Base-by-base conservation (phyloP, 2,797 vertebrate species). In the Chaunax sp. region DNA sequence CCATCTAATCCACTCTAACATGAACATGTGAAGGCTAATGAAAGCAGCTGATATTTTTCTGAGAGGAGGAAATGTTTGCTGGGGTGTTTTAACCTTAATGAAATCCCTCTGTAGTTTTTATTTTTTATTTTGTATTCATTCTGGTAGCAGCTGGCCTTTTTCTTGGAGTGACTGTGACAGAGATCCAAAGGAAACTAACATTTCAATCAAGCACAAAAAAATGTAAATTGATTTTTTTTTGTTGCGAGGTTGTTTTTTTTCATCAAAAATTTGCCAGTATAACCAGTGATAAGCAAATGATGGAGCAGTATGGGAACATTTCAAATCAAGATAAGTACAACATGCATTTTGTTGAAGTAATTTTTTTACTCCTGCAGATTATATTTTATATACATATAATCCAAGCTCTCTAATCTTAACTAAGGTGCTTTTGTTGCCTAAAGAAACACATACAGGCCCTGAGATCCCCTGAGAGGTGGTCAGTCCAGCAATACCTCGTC, bases 191-290 rank as follows among this genome's bases (percentile, higher is more conserved):
- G 46, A 64, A 64, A 73, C 64, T 18, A 43, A 5, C 28, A 25
- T 86, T 85, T 77, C 63, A 73, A 79, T 82, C 69, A 77, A 75
- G 78, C 55, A 55, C 67, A 77, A 75, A 78, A 78, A 82, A 73
- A 80, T 82, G 70, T 68, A 80, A 81, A 87, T 81, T 37, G 64
- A 84, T 30, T 37, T 13, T 80, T 81, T 78, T 77, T 55, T 64
- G 52, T 75, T 52, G 66, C 70, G 41, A 41, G 78, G 67, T 69
- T 56, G 38, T n/a, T 22, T 37, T 43, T 62, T 67, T 62, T 54
- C 14, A 33, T 15, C 61, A 25, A 18, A 46, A 80, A 77, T 49
- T 56, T n/a, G 56, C 61, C 41, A 80, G 50, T 71, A 26, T 33
- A 62, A 57, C 65, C 70, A 83, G 43, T 56, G 56, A 69, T 59